These are phyloP conservation scores for Eunapius fragilis DNA, from an alignment of 37 sponge, comb jelly and placozoan species.

Conservation along the genomic window DNA sequence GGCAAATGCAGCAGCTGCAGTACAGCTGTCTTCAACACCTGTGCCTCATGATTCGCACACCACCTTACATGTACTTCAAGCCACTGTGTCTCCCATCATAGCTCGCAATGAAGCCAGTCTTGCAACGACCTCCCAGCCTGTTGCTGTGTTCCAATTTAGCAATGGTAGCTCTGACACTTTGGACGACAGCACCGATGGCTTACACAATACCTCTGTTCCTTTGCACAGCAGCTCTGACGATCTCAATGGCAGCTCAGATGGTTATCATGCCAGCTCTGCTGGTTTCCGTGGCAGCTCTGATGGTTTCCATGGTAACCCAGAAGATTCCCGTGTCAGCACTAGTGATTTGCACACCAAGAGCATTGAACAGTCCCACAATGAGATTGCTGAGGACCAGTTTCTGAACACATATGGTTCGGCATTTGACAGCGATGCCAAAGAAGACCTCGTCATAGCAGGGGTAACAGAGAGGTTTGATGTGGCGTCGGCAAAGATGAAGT, in stretches of 20 bases:
- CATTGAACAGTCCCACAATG: background rate
- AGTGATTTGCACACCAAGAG: background rate
- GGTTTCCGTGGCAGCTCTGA: background rate
- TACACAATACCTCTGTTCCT: background rate
- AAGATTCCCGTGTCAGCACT: background rate
- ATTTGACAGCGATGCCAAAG: background rate
- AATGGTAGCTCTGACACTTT: background rate
- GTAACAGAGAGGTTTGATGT: background rate
- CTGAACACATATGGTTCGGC: background rate
- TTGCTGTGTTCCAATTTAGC: background rate
- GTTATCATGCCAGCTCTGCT: background rate
- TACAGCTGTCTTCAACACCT: background rate
- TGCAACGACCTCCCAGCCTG: background rate
- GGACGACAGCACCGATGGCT: background rate
- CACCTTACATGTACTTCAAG: background rate
- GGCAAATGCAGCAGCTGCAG: background rate
- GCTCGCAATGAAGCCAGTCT: background rate
- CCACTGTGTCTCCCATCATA: background rate
- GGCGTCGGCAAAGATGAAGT: constrained; percentile 4
- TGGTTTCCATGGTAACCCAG: background rate
- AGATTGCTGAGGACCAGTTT: background rate
- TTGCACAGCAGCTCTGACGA: background rate
- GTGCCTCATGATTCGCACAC: background rate
- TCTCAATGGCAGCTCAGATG: background rate
- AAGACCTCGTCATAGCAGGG: background rate